Conservation (phyloP, 2,888 invertebrate genomes). For the Caradrina clavipalpis region DNA sequence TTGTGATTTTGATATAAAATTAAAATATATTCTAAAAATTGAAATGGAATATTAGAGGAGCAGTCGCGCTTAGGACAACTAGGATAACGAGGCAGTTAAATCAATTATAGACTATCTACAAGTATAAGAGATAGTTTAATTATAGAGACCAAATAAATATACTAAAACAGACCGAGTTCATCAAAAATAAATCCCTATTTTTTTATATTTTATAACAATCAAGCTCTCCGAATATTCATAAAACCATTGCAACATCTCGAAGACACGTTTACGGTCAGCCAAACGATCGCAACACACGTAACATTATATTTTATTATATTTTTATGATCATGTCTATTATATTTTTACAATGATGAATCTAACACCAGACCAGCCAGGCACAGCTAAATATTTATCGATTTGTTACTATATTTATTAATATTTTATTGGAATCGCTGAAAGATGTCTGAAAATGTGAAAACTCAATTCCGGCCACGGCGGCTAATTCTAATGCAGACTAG, state of each 20-base stretch:
- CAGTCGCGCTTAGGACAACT: no score
- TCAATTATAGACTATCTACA: no score
- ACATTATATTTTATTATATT: constrained; percentile 10
- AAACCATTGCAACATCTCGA: constrained; percentile 16
- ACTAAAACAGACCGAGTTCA: not conserved
- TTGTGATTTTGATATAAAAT: no score
- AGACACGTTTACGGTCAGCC: constrained; percentile 39
- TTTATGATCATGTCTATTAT: constrained; percentile 29
- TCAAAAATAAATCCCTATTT: constrained; percentile 15
- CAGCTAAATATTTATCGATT: constrained; percentile 14
- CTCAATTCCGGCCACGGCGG: no score
- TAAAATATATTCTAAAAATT: no score
- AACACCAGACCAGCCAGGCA: not conserved
- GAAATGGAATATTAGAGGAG: no score
- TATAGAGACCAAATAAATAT: not conserved
- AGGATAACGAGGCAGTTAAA: no score
- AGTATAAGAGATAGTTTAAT: no score
- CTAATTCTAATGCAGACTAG: no score
- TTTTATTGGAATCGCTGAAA: constrained; percentile 3
- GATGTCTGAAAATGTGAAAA: not conserved
- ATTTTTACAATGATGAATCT: constrained; percentile 30
- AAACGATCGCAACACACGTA: constrained; percentile 32
- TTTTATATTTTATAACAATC: not conserved
- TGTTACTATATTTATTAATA: not conserved
- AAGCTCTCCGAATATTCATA: constrained; percentile 5